Evolutionary conservation across 2,888 invertebrate species (phyloP).

Genomic region (Dynastes tityus): DNA sequence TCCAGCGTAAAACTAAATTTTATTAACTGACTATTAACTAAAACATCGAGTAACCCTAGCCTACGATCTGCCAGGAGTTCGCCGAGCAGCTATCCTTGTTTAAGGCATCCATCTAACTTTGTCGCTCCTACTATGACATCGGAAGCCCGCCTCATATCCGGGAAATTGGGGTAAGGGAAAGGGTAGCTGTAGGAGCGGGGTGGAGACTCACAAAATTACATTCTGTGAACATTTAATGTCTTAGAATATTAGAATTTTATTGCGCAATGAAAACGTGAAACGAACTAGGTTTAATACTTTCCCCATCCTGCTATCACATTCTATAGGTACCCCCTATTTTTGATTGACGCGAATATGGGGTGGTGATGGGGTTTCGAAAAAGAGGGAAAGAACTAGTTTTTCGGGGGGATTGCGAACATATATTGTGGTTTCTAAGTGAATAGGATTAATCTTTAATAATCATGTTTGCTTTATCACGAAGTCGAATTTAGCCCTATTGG

Average conservation of each 20-base stretch:
- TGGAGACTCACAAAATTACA: constrained; percentile 30
- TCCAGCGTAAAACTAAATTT: constrained; percentile 1
- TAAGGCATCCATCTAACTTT: too few species aligned
- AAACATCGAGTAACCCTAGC: constrained; percentile 9
- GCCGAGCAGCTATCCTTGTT: too few species aligned
- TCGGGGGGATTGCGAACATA: too few species aligned
- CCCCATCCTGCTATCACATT: background rate
- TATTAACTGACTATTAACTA: constrained; percentile 15
- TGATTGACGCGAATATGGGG: constrained; percentile 8
- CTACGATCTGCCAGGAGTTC: background rate
- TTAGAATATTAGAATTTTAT: constrained; percentile 47
- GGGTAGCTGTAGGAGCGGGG: background rate
- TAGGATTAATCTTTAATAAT: too few species aligned
- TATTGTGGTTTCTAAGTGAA: too few species aligned
- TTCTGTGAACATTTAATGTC: constrained; percentile 37
- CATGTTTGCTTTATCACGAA: too few species aligned
- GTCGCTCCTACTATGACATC: too few species aligned
- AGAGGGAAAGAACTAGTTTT: too few species aligned
- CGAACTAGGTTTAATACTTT: constrained; percentile 29
- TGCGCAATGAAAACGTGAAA: constrained; percentile 21
- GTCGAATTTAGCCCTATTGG: too few species aligned
- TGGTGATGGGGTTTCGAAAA: too few species aligned
- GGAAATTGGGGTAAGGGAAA: background rate
- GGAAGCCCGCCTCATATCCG: background rate
- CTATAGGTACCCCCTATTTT: background rate